Evolutionary conservation across 2,797 vertebrate species (phyloP).

Genomic region (Menidia menidia): DNA sequence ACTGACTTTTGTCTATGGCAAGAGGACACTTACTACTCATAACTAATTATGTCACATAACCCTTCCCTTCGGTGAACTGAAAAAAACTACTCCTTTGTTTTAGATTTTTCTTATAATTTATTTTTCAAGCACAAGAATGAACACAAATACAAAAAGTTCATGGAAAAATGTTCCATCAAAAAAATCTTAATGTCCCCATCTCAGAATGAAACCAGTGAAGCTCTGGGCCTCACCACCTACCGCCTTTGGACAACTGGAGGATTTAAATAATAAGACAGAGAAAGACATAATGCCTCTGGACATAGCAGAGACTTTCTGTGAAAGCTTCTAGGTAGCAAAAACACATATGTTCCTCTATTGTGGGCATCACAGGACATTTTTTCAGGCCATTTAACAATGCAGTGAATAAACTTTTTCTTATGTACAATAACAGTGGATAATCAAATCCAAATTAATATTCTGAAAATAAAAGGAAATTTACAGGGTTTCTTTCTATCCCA

Average conservation of each 20-base stretch:
- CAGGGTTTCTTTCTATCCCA: conserved; percentile 2
- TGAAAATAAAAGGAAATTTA: background rate
- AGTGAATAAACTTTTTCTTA: conserved; percentile 19
- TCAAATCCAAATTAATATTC: conserved; percentile 6
- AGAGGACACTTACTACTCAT: background rate
- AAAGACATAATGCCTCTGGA: conserved; percentile 21
- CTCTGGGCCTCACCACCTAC: background rate
- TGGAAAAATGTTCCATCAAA: background rate
- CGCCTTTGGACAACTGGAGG: background rate
- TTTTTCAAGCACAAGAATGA: background rate
- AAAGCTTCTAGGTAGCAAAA: conserved; percentile 20
- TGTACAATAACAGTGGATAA: conserved; percentile 1
- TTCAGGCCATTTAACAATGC: background rate
- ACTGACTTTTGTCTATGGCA: background rate
- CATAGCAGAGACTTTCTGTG: conserved; percentile 31
- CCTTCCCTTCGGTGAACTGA: background rate
- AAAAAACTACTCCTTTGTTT: conserved; percentile 5
- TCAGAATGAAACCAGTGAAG: background rate
- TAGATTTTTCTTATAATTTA: conserved; percentile 1
- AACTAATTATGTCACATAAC: background rate
- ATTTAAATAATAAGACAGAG: background rate
- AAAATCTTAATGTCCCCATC: background rate
- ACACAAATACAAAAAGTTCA: background rate
- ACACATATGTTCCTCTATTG: conserved; percentile 33
- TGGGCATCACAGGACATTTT: background rate